These are phyloP conservation scores for Natator depressus DNA, from an alignment of 2,113 vertebrate genomes.

Conservation along the genomic window DNA sequence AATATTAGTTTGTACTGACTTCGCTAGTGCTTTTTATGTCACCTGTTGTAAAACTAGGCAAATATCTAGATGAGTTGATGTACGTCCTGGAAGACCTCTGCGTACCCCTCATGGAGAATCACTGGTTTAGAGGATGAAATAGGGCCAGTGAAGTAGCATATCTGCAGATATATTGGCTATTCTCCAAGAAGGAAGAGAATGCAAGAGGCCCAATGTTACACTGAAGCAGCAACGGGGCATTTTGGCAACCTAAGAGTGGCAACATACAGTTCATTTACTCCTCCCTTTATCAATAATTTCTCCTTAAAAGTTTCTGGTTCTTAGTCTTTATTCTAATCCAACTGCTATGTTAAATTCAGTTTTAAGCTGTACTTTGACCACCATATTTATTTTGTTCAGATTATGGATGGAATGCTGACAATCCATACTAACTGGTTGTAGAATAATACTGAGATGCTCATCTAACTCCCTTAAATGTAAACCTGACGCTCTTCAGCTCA, in stretches of 20 bases:
- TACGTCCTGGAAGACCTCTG: no score
- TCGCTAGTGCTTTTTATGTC: no score
- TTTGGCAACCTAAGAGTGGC: rapidly evolving
- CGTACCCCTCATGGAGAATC: no score
- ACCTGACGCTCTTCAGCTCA: neutral
- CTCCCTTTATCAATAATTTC: neutral
- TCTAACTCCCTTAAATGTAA: neutral
- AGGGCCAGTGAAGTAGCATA: neutral
- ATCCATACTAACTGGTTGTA: neutral
- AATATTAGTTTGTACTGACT: no score
- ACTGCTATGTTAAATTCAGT: neutral
- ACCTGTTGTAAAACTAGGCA: no score
- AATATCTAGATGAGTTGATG: no score
- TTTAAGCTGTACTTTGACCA: neutral
- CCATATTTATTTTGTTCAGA: neutral
- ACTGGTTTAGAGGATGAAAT: neutral
- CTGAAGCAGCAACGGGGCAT: neutral
- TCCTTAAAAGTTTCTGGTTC: neutral
- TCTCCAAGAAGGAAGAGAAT: neutral
- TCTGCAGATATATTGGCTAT: neutral
- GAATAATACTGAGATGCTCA: neutral
- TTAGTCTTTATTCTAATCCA: neutral
- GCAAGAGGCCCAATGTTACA: rapidly evolving
- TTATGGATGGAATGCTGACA: neutral
- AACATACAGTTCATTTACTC: neutral